Evolutionary conservation across 2,888 invertebrate genomes (phyloP).

Genomic region (Hyposoter dolosus): DNA sequence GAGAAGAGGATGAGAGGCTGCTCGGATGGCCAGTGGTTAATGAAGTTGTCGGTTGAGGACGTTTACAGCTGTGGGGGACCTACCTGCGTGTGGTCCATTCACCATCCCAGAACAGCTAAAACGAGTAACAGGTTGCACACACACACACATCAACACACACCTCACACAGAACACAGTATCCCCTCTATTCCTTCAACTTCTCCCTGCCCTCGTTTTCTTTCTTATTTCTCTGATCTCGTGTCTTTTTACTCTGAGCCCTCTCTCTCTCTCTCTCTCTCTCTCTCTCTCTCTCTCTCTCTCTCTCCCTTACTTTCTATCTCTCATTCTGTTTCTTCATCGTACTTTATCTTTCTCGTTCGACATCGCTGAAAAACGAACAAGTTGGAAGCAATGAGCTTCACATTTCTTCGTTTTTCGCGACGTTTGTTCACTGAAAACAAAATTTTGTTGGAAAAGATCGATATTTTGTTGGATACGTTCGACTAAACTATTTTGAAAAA

Average conservation of each 20-base stretch:
- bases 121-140: constrained; percentile 63
- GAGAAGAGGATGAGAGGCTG: constrained; percentile 67
- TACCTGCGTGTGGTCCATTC: constrained; percentile 84
- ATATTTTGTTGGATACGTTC: no score
- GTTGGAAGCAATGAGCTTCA: constrained; percentile 79
- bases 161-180: background rate
- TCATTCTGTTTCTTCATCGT: background rate
- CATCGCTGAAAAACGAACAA: constrained; percentile 75
- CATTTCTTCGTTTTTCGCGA: constrained; percentile 71
- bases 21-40: constrained; percentile 78
- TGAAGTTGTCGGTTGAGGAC: constrained; percentile 84
- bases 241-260: background rate
- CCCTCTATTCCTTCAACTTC: constrained; percentile 23
- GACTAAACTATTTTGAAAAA: no score
- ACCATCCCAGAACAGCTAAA: constrained; percentile 64
- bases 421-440: no score
- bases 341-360: background rate
- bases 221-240: background rate
- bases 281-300: constrained; percentile 67
- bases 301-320: constrained; percentile 30
- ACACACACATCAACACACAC: constrained; percentile 25
- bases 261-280: constrained; percentile 12
- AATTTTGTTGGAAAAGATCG: no score
- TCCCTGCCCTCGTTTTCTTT: constrained; percentile 67
- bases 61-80: constrained; percentile 83